phyloP scores from a whole-genome alignment of 1,140 invertebrate species.

The Bursaphelenchus mucronatus region DNA sequence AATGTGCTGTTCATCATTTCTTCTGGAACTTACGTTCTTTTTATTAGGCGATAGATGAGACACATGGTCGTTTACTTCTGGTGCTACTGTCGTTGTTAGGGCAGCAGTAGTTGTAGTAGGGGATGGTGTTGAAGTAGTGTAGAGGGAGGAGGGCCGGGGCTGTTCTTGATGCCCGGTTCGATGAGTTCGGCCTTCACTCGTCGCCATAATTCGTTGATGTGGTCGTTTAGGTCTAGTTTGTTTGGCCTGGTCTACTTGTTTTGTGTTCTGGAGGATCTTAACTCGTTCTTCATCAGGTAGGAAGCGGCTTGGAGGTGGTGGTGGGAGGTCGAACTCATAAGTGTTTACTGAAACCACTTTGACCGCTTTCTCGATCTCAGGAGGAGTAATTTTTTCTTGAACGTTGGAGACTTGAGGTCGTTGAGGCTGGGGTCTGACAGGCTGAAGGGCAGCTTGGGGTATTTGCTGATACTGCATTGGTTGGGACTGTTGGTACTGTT shows the following conservation, averaged over 20 bases:
- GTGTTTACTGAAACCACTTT: conserved; percentile 5
- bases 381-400: conserved; percentile 3
- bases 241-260: conserved; percentile 9
- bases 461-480: not conserved
- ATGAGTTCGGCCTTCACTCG: conserved; percentile 17
- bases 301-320: conserved; percentile 28
- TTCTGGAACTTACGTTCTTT: not conserved
- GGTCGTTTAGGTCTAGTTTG: conserved; percentile 3
- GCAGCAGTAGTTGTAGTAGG: conserved; percentile 14
- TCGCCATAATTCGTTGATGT: conserved; percentile 13
- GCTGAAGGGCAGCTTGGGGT: not conserved
- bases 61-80: not conserved
- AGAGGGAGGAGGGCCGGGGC: conserved; percentile 11
- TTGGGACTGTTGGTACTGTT: not conserved
- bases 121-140: conserved; percentile 24
- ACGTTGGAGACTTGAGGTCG: not conserved
- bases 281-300: conserved; percentile 26
- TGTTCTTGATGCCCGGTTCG: conserved; percentile 23
- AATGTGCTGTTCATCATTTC: conserved; percentile 9
- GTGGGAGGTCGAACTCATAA: conserved; percentile 35
- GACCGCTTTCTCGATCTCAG: not conserved
- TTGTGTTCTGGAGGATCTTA: conserved; percentile 23
- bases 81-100: conserved; percentile 17
- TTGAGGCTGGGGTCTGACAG: conserved; percentile 8
- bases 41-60: not conserved